Evolutionary conservation across 1,140 invertebrate species (phyloP).

Genomic region (Lepidurus packardi): DNA sequence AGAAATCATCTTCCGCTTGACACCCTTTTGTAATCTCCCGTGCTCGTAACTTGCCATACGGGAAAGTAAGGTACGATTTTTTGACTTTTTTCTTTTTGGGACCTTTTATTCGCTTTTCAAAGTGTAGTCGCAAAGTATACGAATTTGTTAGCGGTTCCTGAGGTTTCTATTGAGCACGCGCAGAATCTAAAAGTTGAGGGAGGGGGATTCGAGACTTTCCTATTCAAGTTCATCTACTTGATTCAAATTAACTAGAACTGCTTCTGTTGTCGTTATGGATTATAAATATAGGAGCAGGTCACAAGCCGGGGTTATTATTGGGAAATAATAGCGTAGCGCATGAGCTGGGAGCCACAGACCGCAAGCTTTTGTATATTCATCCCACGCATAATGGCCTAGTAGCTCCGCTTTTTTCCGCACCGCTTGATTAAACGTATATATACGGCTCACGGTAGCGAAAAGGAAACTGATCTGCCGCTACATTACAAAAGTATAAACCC

Average conservation of each 20-base stretch:
- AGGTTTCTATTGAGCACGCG: too few species aligned
- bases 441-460: neutral
- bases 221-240: too few species aligned
- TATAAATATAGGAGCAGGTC: neutral
- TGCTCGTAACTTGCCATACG: neutral
- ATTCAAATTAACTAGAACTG: neutral
- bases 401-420: constrained; percentile 6
- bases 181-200: too few species aligned
- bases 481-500: constrained; percentile 7
- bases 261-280: neutral
- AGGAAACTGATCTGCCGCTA: constrained; percentile 7
- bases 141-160: too few species aligned
- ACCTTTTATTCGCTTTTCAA: neutral
- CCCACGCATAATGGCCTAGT: constrained; percentile 2
- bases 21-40: constrained; percentile 3
- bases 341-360: neutral
- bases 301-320: neutral
- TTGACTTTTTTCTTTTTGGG: neutral
- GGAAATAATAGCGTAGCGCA: neutral
- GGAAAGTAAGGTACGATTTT: neutral
- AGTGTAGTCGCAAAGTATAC: too few species aligned
- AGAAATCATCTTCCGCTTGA: constrained; percentile 19
- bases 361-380: neutral
- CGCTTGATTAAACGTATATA: neutral
- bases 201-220: too few species aligned